A percentile compares a stretch with the other conserved stretches of the same genome.
Conservation (phyloP, 2,888 invertebrate species). For the Aspidiotus destructor region DNA sequence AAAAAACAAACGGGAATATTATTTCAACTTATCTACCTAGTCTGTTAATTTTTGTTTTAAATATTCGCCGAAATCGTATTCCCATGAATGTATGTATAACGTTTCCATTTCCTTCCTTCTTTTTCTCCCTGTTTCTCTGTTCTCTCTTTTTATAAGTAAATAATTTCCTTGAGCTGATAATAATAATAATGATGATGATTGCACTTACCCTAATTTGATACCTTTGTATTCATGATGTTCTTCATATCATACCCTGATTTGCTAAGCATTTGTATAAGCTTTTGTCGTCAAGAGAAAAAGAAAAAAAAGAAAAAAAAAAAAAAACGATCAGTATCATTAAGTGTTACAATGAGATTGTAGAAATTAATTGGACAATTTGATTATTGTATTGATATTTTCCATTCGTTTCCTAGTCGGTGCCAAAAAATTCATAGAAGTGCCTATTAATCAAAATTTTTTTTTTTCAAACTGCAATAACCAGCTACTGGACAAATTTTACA, state of each 20-base stretch:
- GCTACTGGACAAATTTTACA: no score
- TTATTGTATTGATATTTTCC: slow-evolving; percentile 6
- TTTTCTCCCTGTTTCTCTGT: neutral
- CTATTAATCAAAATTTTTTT: neutral
- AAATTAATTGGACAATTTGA: slow-evolving; percentile 2
- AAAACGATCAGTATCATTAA: neutral
- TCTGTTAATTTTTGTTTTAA: slow-evolving; percentile 28
- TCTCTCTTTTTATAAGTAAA: neutral
- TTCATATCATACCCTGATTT: slow-evolving; percentile 30
- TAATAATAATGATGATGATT: slow-evolving; percentile 11
- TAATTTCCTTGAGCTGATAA: slow-evolving; percentile 8
- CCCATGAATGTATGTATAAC: no score
- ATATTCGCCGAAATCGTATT: slow-evolving; percentile 22
- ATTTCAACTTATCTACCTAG: slow-evolving; percentile 27
- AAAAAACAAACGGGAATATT: slow-evolving; percentile 17
- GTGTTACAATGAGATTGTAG: slow-evolving; percentile 13
- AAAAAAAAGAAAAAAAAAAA: slow-evolving; percentile 6
- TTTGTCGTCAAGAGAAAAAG: neutral
- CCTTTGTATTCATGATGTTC: slow-evolving; percentile 30
- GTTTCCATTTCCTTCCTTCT: slow-evolving; percentile 20
- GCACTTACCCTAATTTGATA: slow-evolving; percentile 27
- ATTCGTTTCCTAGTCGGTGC: slow-evolving; percentile 19
- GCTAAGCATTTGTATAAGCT: slow-evolving; percentile 20
- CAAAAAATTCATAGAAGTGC: slow-evolving; percentile 9
- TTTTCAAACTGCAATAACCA: neutral